phyloP scores from a whole-genome alignment of 2,113 vertebrate genomes.

The Laterallus jamaicensis region DNA sequence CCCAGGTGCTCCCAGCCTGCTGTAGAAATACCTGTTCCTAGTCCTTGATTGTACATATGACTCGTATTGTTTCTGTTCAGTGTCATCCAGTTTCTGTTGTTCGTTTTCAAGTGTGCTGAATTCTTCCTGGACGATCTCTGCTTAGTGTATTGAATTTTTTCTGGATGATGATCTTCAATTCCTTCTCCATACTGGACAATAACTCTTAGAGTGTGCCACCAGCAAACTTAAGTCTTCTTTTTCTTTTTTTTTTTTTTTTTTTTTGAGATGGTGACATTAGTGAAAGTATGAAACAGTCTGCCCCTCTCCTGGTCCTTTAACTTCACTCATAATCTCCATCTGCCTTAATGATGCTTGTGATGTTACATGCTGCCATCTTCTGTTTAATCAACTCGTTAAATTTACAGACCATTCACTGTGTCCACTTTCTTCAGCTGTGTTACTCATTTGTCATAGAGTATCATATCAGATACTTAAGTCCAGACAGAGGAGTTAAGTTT shows the following conservation, averaged over 20 bases:
- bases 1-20: background rate
- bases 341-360: background rate
- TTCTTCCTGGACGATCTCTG: background rate
- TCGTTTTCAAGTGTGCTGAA: accelerated
- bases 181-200: background rate
- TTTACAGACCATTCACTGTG: background rate
- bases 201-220: background rate
- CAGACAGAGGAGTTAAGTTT: background rate
- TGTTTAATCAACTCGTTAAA: background rate
- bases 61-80: background rate
- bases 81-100: background rate
- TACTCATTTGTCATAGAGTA: background rate
- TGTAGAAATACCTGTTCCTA: background rate
- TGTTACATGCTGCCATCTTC: background rate
- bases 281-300: background rate
- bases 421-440: background rate
- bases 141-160: background rate
- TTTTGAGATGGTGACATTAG: background rate
- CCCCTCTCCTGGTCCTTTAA: background rate
- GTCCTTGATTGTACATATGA: background rate
- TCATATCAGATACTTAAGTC: background rate
- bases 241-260: background rate
- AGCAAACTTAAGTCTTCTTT: background rate
- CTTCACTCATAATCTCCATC: background rate
- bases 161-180: background rate